These are phyloP conservation scores for Lepidocyrtinus sp. DNA, from an alignment of 2,888 invertebrate genomes.

Conservation along the genomic window DNA sequence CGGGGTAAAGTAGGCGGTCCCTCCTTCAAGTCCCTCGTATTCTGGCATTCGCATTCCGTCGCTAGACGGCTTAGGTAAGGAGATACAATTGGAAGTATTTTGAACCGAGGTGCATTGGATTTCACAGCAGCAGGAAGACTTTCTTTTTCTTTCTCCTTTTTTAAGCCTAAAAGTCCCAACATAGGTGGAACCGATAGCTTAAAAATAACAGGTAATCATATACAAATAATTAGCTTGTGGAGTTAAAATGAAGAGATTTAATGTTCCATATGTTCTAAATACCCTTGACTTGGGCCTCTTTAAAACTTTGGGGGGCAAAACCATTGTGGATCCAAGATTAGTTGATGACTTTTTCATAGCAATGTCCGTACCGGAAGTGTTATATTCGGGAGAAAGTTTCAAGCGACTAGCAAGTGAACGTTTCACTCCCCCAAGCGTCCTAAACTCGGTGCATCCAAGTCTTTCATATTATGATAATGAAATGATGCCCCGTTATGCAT, in stretches of 20 bases:
- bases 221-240: no score
- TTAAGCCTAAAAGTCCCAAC: conserved; percentile 54
- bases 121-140: conserved; percentile 56
- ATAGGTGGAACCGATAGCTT: conserved; percentile 40
- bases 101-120: conserved; percentile 63
- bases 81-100: conserved; percentile 45
- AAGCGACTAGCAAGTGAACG: conserved; percentile 73
- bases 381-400: conserved; percentile 67
- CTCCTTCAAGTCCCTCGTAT: no score
- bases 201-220: no score
- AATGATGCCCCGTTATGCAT: no score
- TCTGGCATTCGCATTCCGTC: no score
- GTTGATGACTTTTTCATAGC: conserved; percentile 34
- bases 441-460: conserved; percentile 79
- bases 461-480: no score
- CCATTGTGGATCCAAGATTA: conserved; percentile 34
- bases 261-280: not conserved
- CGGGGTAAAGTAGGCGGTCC: conserved; percentile 33
- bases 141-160: conserved; percentile 61
- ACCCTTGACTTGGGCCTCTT: conserved; percentile 57
- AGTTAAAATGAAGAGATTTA: not conserved
- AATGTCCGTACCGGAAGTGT: conserved; percentile 39
- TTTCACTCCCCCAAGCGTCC: conserved; percentile 79
- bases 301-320: conserved; percentile 40
- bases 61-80: conserved; percentile 27